Base-by-base conservation (phyloP, 2,113 vertebrate genomes). In the Semicossyphus pulcher region DNA sequence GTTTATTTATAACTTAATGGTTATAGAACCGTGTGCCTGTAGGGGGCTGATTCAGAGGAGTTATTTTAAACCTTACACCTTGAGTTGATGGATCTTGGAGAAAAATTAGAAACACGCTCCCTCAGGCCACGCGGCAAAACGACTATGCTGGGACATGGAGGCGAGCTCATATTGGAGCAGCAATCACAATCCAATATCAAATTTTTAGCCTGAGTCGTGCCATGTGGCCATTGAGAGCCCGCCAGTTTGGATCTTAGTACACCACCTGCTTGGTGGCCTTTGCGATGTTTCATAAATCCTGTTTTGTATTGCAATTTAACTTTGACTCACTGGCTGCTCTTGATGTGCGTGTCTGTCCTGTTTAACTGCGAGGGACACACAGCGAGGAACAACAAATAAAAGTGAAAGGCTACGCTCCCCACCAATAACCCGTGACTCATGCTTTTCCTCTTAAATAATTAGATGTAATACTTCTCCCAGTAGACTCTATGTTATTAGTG, bases 401-500 rank as follows among this genome's bases (percentile, higher is more conserved):
- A 44, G 15, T 25, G 11, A 32, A 44, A 34, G 4, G 26, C 9
- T 21, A 39, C 21, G 48, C 11, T n/a, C 37, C 12, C 36, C 10
- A 10, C 7, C 10, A 29, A 21, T 20, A 2, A n/a, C 41, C 41
- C 2, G 7, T 44, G 41, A 44, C 41, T 44, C 41, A 44, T 44
- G 26, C 32, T 52, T 18, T 65, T 53, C 64, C 16, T 48, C 29
- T 41, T 51, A 63, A 10, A 48, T 1, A 1, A 57, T 66, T n/a
- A n/a, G n/a, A n/a, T n/a, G n/a, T n/a, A n/a, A 45, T 63, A 34
- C 25, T 62, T 34, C 9, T 48, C 26, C n/a, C 25, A 42, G 21
- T n/a, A 54, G 32, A 34, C n/a, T 26, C 15, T 15, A 14, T 37
- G 52, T 59, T 60, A 37, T 54, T 62, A 49, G 49, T 49, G 53